Evolutionary conservation across 2,797 vertebrate species (phyloP).

Genomic region (Austrolebias charrua): DNA sequence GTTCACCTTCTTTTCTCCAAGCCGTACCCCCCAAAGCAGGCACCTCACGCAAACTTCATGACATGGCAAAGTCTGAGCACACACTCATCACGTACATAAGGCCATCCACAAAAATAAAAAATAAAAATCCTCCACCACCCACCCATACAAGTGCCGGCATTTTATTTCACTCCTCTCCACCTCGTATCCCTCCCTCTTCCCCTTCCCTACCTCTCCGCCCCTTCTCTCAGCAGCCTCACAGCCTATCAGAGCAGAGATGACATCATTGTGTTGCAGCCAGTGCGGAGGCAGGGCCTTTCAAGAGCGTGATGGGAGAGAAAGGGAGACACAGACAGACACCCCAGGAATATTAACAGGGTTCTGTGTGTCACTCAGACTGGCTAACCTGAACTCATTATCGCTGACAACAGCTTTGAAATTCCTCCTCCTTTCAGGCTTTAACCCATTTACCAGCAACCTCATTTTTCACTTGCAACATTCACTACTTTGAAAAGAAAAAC

Average conservation of each 20-base stretch:
- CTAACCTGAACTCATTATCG: conserved; percentile 68
- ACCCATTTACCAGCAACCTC: conserved; percentile 16
- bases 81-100: conserved; percentile 57
- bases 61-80: conserved; percentile 61
- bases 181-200: conserved; percentile 35
- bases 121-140: conserved; percentile 72
- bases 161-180: conserved; percentile 78
- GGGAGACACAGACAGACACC: conserved; percentile 51
- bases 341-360: conserved; percentile 73
- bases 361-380: conserved; percentile 53
- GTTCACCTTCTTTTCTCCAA: conserved; percentile 65
- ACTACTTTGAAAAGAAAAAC: not conserved
- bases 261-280: conserved; percentile 81
- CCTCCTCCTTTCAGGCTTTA: not conserved
- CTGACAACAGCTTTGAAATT: conserved; percentile 1
- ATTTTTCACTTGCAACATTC: conserved; percentile 10
- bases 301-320: conserved; percentile 53
- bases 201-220: conserved; percentile 70
- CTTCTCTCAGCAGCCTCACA: conserved; percentile 60
- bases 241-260: conserved; percentile 78
- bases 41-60: conserved; percentile 73
- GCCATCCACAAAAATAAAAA: conserved; percentile 55
- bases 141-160: conserved; percentile 89
- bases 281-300: conserved; percentile 69
- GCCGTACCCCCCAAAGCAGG: conserved; percentile 52